These are phyloP conservation scores for Peromyscus leucopus DNA, from an alignment of 2,113 vertebrate genomes.

Conservation along the genomic window DNA sequence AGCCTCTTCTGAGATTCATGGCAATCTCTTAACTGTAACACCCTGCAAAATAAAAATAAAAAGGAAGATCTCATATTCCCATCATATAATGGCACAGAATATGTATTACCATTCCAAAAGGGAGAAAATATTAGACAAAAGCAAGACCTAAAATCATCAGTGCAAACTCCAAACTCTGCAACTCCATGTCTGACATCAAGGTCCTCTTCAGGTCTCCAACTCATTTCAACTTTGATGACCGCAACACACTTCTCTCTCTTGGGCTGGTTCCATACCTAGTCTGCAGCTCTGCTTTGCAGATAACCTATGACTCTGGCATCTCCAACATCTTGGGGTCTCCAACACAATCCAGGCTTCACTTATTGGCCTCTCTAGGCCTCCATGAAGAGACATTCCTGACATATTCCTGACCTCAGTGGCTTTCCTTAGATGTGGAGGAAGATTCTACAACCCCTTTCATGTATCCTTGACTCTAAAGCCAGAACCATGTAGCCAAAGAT, in stretches of 20 bases:
- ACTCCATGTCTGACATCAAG: not conserved
- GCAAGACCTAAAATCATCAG: not conserved
- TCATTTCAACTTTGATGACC: not conserved
- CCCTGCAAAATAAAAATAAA: not conserved
- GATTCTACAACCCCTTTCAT: not conserved
- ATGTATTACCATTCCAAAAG: not conserved
- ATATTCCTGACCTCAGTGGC: not conserved
- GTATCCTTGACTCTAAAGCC: not conserved
- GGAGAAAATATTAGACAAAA: not conserved
- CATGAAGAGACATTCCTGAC: not conserved
- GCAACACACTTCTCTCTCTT: not conserved
- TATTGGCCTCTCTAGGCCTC: not conserved
- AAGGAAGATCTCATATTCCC: not conserved
- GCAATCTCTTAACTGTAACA: not conserved
- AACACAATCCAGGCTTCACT: not conserved
- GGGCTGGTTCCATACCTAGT: not conserved
- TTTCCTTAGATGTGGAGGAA: not conserved
- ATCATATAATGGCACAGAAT: not conserved
- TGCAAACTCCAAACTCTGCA: not conserved
- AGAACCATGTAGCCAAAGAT: not conserved
- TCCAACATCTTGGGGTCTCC: not conserved
- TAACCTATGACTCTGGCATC: not conserved
- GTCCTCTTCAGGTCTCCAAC: not conserved
- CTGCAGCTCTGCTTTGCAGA: not conserved
- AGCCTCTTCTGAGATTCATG: not conserved